Evolutionary conservation across 2,888 invertebrate species (phyloP), one percentile per base, ranked within the genome.

Genomic region (Sarcophaga variegata): DNA sequence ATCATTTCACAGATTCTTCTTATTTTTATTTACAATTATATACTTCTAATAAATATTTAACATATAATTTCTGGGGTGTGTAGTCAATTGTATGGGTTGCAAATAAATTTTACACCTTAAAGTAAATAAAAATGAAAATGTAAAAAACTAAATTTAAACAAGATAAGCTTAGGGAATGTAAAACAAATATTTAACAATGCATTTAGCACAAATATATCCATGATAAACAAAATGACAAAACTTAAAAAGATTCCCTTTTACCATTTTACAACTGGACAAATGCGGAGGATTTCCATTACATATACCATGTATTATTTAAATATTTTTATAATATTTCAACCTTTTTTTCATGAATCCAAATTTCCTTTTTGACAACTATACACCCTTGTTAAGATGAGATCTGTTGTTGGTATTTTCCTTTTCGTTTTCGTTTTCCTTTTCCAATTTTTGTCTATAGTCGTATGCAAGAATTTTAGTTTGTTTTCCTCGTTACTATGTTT

Each of bases 341-440:
- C 83, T 81, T 83, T 83, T 83, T 72, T 83, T 78, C 78, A 78
- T 83, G 62, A 72, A 66, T 72, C 64, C 49, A 47, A 25, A 71
- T 66, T 59, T 76, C 71, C 71, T 54, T 64, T 82, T 70, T 72
- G 66, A 67, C 71, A 83, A 83, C 77, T 77, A 82, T 59, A 64
- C 82, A 77, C 82, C 76, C 82, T 77, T 77, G 77, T 72, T 49
- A 37, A 37, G 37, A 37, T 37, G 37, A 37, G 37, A 37, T 37
- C 37, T 72, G 49, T 66, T 71, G 66, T 62, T 70, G 17, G 60
- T 70, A 59, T 81, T 75, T 81, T 62, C 59, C 10, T 37, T 37
- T 37, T 60, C 14, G 27, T 45, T 69, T 78, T 67, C 45, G 17
- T 69, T 78, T 78, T 67, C 47, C 17, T 69, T 78, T 47, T 67